These are phyloP conservation scores for Myripristis murdjan DNA, from an alignment of 2,797 vertebrate genomes.

Conservation along the genomic window DNA sequence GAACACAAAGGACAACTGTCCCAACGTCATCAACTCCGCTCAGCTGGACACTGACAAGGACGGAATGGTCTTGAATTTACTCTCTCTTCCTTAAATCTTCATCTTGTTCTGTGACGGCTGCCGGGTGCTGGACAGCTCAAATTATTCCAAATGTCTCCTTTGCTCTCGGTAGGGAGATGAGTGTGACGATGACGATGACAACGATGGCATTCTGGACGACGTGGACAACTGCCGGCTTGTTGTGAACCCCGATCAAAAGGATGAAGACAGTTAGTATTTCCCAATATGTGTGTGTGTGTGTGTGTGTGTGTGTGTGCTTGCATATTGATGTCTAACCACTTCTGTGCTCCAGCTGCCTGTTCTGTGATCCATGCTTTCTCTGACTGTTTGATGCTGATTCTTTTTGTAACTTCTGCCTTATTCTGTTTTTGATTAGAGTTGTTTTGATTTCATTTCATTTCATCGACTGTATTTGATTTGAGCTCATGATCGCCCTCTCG, in stretches of 20 bases:
- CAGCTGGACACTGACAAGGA: constrained; percentile 99
- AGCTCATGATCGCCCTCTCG: too few relatives aligned
- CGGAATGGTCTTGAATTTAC: constrained; percentile 77
- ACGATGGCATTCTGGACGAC: constrained; percentile 92
- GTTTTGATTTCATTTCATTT: too few relatives aligned
- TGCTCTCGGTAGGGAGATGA: constrained; percentile 88
- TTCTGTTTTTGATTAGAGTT: too few relatives aligned
- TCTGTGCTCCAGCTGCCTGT: too few relatives aligned
- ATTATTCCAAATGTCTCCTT: background rate
- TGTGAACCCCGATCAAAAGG: constrained; percentile 91
- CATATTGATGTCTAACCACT: background rate
- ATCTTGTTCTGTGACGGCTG: background rate
- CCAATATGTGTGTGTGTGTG: background rate
- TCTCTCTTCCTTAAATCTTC: constrained; percentile 3
- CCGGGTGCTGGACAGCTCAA: background rate
- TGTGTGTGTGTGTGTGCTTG: background rate
- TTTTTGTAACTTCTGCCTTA: too few relatives aligned
- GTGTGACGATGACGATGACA: constrained; percentile 96
- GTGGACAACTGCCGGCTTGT: constrained; percentile 96
- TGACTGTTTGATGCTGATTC: too few relatives aligned
- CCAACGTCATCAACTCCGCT: constrained; percentile 93
- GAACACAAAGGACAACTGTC: constrained; percentile 98
- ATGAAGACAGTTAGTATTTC: constrained; percentile 90
- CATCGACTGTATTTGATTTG: too few relatives aligned
- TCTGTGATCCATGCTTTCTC: too few relatives aligned